Conservation (phyloP, 2,888 invertebrate species). For the Tenthredo notha region DNA sequence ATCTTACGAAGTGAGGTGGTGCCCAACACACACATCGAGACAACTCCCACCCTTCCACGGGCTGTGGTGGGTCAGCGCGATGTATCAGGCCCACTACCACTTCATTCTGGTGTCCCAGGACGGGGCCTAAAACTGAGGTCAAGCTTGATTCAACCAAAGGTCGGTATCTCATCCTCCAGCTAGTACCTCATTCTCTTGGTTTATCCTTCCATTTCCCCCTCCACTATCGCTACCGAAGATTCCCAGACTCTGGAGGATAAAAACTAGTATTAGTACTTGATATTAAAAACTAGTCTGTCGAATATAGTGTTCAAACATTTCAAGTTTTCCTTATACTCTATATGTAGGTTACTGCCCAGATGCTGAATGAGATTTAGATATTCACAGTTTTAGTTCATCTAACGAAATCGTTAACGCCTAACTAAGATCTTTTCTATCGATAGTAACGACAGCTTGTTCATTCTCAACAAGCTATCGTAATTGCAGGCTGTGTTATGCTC, state of each 20-base stretch:
- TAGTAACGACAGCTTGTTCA: constrained; percentile 28
- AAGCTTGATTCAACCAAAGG: constrained; percentile 55
- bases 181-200: constrained; percentile 35
- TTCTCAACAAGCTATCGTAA: constrained; percentile 6
- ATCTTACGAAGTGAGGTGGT: constrained; percentile 66
- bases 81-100: constrained; percentile 55
- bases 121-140: constrained; percentile 57
- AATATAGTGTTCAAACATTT: neutral
- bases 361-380: neutral
- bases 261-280: neutral
- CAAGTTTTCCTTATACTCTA: neutral
- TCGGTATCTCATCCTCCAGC: constrained; percentile 56
- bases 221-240: neutral
- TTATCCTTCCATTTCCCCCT: constrained; percentile 36
- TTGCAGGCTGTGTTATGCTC: constrained; percentile 11
- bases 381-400: neutral
- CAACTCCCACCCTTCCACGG: constrained; percentile 56
- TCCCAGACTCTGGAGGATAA: neutral
- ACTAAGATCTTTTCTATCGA: constrained; percentile 10
- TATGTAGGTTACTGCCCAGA: neutral
- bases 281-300: neutral
- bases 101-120: constrained; percentile 53
- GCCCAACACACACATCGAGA: constrained; percentile 56
- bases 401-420: neutral
- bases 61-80: constrained; percentile 45